Percentiles rank a stretch among this genome's conserved stretches.
Conservation (phyloP, 1,140 invertebrate species). For the Subanguina moxae region DNA sequence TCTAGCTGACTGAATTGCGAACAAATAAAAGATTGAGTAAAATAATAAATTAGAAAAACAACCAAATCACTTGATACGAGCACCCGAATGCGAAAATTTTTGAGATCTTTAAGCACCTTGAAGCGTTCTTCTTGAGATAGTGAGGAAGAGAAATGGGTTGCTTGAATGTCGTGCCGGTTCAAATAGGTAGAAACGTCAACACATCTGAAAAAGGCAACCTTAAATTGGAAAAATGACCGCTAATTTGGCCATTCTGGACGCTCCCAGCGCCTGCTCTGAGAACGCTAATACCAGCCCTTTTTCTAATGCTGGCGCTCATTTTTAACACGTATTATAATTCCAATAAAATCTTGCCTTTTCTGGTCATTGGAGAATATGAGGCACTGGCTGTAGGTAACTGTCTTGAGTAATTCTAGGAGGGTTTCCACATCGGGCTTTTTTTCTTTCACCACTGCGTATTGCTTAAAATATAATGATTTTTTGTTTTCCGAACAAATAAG, state of each 20-base stretch:
- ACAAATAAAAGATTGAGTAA: conserved; percentile 16
- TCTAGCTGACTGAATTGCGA: conserved; percentile 61
- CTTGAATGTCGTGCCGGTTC: conserved; percentile 69
- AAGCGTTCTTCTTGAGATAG: conserved; percentile 75
- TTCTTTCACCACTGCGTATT: conserved; percentile 48
- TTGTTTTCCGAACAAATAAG: too few relatives aligned
- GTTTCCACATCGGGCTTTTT: conserved; percentile 6
- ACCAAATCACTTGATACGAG: conserved; percentile 83
- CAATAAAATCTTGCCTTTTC: conserved; percentile 63
- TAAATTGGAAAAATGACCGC: conserved; percentile 54
- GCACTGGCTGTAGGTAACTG: conserved; percentile 76
- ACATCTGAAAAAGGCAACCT: conserved; percentile 18
- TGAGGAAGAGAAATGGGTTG: conserved; percentile 71
- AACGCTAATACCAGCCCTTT: too few relatives aligned
- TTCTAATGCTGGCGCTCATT: too few relatives aligned
- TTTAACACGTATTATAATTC: background rate
- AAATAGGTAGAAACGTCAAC: conserved; percentile 32
- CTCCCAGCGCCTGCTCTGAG: too few relatives aligned
- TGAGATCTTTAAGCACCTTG: conserved; percentile 72
- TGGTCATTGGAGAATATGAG: conserved; percentile 85
- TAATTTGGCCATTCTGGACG: too few relatives aligned
- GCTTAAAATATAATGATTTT: conserved; percentile 63
- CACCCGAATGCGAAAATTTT: conserved; percentile 73
- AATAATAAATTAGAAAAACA: background rate
- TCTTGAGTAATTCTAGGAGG: conserved; percentile 57